Evolutionary conservation across 2,888 invertebrate species (phyloP), one percentile per base, ranked within the genome.

Genomic region (Cerceris rybyensis): DNA sequence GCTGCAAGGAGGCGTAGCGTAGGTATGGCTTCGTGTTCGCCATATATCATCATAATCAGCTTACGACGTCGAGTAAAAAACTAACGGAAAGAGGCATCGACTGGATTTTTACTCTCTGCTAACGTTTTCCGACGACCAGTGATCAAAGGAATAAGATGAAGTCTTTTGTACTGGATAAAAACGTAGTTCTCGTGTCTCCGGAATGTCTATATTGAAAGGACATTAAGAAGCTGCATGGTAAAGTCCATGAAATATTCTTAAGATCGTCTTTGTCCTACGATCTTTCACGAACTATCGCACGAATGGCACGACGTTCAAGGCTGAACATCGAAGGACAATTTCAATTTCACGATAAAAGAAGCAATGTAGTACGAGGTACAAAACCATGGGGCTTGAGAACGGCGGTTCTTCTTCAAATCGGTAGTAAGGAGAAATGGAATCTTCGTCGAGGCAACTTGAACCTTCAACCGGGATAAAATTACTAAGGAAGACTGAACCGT

Each of bases 391-490:
- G 65, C 9, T 16, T 9, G 17, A 61, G 70, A 49, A 67, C 52
- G 8, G 50, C 28, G 67, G 57, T 68, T 61, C 59, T 52, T 58
- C 63, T 69, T 74, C 58, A 59, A 77, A 82, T 85, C 76, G 60
- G 73, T 74, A 76, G 75, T 75, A 66, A 66, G 70, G 67, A 60
- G 80, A 87, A 87, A 84, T 81, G 84, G 80, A 86, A 88, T 87
- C 87, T 84, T 76, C 78, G 70, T 76, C 78, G 81, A 77, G 82
- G 78, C 84, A 83, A 86, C 86, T 83, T 86, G 87, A 87, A 87
- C 85, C 88, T 87, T 86, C 83, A 85, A 86, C 85, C 84, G 82
- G 86, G 86, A 89, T 90, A 87, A 90, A 90, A 88, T 89, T 88
- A 90, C 88, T 78, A 67, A 67, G 83, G 82, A 87, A 86, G 87